Evolutionary conservation across 2,888 invertebrate species (phyloP).

Genomic region (Sphaerophoria taeniata): DNA sequence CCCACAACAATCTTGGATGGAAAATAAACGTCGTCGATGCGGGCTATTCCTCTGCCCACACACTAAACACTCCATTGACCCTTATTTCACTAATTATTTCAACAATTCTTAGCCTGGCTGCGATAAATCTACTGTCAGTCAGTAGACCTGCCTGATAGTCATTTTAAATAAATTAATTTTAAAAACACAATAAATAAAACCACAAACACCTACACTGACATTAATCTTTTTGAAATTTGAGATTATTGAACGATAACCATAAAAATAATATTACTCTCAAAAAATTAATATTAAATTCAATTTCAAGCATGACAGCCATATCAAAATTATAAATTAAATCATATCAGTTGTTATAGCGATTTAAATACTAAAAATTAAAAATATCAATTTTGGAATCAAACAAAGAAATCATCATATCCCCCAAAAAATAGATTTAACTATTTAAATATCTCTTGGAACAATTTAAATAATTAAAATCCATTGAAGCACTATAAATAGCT

Average conservation of each 20-base stretch:
- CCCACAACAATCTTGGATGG: conserved; percentile 96
- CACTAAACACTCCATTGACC: conserved; percentile 59
- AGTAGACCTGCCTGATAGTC: conserved; percentile 81
- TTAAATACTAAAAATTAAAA: conserved; percentile 19
- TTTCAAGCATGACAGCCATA: conserved; percentile 53
- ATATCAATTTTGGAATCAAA: conserved; percentile 56
- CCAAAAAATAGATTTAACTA: conserved; percentile 23
- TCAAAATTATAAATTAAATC: conserved; percentile 49
- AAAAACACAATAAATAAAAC: not conserved
- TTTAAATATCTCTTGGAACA: conserved; percentile 35
- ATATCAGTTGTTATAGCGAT: conserved; percentile 60
- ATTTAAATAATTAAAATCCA: conserved; percentile 47
- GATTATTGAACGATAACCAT: conserved; percentile 69
- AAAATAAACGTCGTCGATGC: conserved; percentile 94
- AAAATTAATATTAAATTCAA: conserved; percentile 21
- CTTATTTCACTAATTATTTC: conserved; percentile 76
- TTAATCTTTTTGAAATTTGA: conserved; percentile 64
- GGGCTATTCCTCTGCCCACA: conserved; percentile 76
- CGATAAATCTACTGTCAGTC: conserved; percentile 69
- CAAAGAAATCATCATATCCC: conserved; percentile 68
- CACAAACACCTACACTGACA: not conserved
- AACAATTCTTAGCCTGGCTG: conserved; percentile 80
- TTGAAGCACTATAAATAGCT: conserved; percentile 50
- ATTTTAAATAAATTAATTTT: conserved; percentile 21
- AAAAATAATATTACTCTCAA: conserved; percentile 54